phyloP scores from a whole-genome alignment of 2,797 vertebrate species.

The Sphenopsis melanotis region DNA sequence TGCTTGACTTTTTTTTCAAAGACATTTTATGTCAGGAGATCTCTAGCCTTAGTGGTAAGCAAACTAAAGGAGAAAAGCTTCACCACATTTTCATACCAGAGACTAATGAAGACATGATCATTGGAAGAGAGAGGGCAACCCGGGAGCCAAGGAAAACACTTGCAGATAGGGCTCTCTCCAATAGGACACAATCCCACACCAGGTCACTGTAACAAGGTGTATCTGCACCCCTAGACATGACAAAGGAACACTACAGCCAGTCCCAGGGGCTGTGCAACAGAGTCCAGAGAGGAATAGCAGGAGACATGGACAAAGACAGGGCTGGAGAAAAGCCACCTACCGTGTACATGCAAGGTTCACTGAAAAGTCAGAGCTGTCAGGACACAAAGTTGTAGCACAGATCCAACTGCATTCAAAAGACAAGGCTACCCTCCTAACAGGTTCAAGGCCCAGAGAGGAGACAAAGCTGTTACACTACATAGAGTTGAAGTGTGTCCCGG shows the following conservation, averaged over 20 bases:
- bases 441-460: neutral
- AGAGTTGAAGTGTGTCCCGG: neutral
- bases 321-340: neutral
- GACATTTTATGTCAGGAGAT: neutral
- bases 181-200: fast-evolving
- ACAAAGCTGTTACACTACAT: neutral
- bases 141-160: neutral
- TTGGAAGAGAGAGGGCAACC: neutral
- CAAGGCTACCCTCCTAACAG: neutral
- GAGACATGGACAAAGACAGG: neutral
- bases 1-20: neutral
- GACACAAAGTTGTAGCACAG: neutral
- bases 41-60: neutral
- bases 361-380: neutral
- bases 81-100: neutral
- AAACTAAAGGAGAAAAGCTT: neutral
- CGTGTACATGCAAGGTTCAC: fast-evolving
- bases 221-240: neutral
- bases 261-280: neutral
- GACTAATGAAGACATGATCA: fast-evolving
- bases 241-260: neutral
- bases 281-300: neutral
- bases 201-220: neutral
- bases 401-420: neutral
- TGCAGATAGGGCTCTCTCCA: neutral